These are phyloP conservation scores for Hyposoter didymator DNA, from an alignment of 2,888 invertebrate species.

Conservation along the genomic window DNA sequence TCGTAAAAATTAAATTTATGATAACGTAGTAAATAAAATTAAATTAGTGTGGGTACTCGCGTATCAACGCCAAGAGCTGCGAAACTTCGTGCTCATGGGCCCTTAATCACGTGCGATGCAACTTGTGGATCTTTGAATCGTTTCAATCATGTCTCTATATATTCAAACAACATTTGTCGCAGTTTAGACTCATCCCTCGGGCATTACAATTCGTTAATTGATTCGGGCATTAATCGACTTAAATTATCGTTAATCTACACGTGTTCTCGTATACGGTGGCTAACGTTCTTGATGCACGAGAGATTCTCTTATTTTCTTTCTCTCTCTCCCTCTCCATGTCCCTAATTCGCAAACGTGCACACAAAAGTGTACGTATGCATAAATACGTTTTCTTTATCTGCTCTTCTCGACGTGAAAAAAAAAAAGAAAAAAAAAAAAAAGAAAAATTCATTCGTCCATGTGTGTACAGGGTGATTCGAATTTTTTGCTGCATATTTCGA, in stretches of 20 bases:
- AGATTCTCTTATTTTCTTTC: conserved; percentile 31
- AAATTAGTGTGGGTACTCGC: conserved; percentile 55
- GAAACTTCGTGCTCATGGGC: conserved; percentile 29
- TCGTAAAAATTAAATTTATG: conserved; percentile 65
- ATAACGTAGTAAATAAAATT: conserved; percentile 54
- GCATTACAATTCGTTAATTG: conserved; percentile 70
- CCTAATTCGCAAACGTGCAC: conserved; percentile 66
- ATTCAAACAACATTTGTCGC: conserved; percentile 14
- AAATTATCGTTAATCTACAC: conserved; percentile 78
- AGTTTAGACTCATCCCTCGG: conserved; percentile 41
- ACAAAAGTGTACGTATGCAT: conserved; percentile 20
- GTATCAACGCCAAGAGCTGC: conserved; percentile 41
- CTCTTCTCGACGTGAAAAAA: conserved; percentile 1
- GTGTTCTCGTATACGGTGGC: conserved; percentile 71
- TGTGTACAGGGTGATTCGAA: conserved; percentile 39
- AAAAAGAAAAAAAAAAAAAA: neutral
- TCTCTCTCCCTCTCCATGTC: conserved; percentile 26
- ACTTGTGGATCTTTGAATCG: conserved; percentile 60
- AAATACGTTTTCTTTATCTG: conserved; percentile 23
- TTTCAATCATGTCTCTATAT: conserved; percentile 6
- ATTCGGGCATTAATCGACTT: conserved; percentile 75
- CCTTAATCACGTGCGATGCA: conserved; percentile 56
- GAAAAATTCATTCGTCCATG: neutral
- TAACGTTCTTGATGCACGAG: conserved; percentile 74
- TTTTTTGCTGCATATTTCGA: neutral